phyloP scores from a whole-genome alignment of 2,888 invertebrate species.

The Periphyllus acericola region DNA sequence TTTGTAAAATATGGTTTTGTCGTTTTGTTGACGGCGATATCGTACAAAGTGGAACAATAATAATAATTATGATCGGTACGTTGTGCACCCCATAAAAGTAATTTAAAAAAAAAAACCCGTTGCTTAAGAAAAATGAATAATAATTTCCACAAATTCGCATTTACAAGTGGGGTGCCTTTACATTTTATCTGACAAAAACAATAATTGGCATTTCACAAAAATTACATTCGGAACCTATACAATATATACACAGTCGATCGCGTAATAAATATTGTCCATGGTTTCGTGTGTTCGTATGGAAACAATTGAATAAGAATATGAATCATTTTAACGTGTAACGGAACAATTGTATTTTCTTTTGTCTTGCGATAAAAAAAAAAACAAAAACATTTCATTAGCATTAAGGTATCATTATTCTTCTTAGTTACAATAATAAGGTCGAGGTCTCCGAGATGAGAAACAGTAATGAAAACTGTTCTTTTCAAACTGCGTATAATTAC shows the following conservation, averaged over 20 bases:
- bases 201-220: no score
- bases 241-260: no score
- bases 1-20: not conserved
- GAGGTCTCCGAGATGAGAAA: constrained; percentile 17
- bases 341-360: not conserved
- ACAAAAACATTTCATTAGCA: constrained; percentile 9
- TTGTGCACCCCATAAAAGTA: not conserved
- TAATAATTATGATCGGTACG: not conserved
- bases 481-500: constrained; percentile 29
- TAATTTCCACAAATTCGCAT: not conserved
- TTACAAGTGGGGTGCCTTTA: not conserved
- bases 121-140: not conserved
- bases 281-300: no score
- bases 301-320: not conserved
- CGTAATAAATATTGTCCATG: no score
- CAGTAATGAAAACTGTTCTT: constrained; percentile 20
- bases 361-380: not conserved
- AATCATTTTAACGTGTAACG: not conserved
- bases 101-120: not conserved
- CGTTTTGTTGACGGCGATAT: not conserved
- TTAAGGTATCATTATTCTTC: constrained; percentile 8
- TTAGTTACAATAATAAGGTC: constrained; percentile 36
- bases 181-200: not conserved
- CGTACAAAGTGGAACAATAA: not conserved
- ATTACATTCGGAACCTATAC: no score